Base-by-base conservation (phyloP, 2,888 invertebrate species). In the Peribatodes rhomboidaria region DNA sequence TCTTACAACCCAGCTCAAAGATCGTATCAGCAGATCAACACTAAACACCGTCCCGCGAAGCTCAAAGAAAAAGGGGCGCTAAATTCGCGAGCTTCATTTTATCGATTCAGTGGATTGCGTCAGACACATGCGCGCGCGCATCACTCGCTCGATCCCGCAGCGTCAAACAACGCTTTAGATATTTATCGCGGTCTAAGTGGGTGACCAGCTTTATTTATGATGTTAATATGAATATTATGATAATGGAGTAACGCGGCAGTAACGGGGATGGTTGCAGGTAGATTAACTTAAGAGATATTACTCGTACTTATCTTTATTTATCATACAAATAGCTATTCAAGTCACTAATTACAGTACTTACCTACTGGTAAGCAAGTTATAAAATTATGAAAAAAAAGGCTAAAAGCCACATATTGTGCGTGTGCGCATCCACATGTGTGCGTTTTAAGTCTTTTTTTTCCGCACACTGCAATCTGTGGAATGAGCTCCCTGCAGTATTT, bases 71-170 rank as follows among this genome's bases (percentile, higher is more conserved):
- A 80, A 78, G 75, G 75, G 70, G 76, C 75, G 80, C 82, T 77
- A 83, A 82, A 81, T 78, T 86, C 78, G 77, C 81, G 47, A 77
- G 77, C 73, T 79, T 82, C 82, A 80, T 84, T 88, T 87, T 87
- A 87, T 84, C 82, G 74, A 76, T 74, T 81, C 80, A 80, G 78
- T 82, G 74, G 69, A 74, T 78, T 83, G 83, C 83, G 81, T 80
- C 70, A 47, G 8, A 27, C n/a, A 41, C 20, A 52, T 39, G 60
- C 76, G 80, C 76, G 58, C 58, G 75, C 78, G 78, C 77, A 75
- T 63, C 69, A 61, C 63, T 63, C 44, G 22, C 64, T 81, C 83
- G 80, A 82, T 84, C 85, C 80, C 78, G 74, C 78, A 74, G 75
- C 76, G 67, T 44, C 65, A 67, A 44, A 56, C 47, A 46, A 11